Evolutionary conservation across 2,113 vertebrate species (phyloP).

Genomic region (Hippocampus zosterae): DNA sequence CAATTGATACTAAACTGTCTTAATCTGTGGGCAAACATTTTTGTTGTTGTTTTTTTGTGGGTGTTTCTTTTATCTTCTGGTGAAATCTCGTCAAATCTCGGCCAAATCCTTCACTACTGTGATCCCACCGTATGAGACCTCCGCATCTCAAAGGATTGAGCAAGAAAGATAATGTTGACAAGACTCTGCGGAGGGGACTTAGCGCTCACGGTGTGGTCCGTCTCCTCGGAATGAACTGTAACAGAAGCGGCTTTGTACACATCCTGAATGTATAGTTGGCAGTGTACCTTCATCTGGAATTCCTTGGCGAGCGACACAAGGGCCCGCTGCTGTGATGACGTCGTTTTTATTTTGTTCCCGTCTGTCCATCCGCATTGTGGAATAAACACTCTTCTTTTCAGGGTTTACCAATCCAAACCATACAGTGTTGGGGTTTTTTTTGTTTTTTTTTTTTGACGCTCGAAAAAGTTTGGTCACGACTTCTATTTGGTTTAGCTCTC

Average conservation of each 20-base stretch:
- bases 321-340: neutral
- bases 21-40: neutral
- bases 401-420: neutral
- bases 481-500: neutral
- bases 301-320: neutral
- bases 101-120: neutral
- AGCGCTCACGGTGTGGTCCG: neutral
- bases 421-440: neutral
- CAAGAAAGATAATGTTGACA: neutral
- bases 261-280: conserved; percentile 4
- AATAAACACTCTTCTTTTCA: neutral
- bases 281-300: neutral
- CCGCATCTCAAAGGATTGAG: neutral
- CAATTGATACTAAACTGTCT: neutral
- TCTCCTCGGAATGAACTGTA: neutral
- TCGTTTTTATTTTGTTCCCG: neutral
- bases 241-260: neutral
- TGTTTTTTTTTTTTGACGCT: neutral
- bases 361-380: neutral
- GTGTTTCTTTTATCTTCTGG: neutral
- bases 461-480: neutral
- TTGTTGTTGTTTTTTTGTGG: neutral
- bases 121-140: neutral
- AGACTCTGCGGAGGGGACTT: neutral
- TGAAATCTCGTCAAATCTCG: neutral